Base-by-base conservation (phyloP, 2,888 invertebrate species). In the Eristalinus sepulchralis region DNA sequence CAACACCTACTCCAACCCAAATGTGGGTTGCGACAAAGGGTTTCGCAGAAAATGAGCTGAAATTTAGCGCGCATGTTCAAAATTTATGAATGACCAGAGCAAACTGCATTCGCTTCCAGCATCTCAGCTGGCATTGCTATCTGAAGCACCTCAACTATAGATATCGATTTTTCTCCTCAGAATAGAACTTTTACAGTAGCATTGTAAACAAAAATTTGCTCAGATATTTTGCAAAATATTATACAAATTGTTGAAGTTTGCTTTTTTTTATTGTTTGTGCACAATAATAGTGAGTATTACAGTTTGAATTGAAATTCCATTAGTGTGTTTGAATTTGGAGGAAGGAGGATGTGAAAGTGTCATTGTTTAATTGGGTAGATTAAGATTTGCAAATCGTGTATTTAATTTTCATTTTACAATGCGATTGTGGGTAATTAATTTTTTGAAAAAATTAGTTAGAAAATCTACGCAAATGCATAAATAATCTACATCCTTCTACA, bases 81-180 rank as follows among this genome's bases (percentile, higher is more conserved):
- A 78, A 57, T 75, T 86, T 73, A 83, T 82, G 86, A 86, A 82
- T 86, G 86, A 57, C 63, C 34, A 76, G 17, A 4, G 13, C 27
- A 47, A 86, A 83, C 33, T 86, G 78, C 73, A 85, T 63, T 70
- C 64, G 55, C 39, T 82, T 70, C 66, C 86, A 86, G 86, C 86
- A 83, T 82, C 82, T 75, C 86, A 86, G 82, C 86, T 86, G 86
- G 66, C 62, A 55, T 66, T 39, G 71, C 60, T 53, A 66, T 85
- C 63, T 47, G 47, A 33, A 76, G 59, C 57, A 66, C 31, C 68
- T 64, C 62, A 62, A 27, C 60, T 22, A 66, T 57, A 2, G n/a
- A 10, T 77, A 86, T 86, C 57, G 86, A 86, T 86, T 86, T 86
- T 86, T 86, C 82, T 78, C 53, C 55, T 66, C 57, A 71, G 27